phyloP scores from a whole-genome alignment of 1,140 invertebrate genomes.

The Hydropsyche tenuis region DNA sequence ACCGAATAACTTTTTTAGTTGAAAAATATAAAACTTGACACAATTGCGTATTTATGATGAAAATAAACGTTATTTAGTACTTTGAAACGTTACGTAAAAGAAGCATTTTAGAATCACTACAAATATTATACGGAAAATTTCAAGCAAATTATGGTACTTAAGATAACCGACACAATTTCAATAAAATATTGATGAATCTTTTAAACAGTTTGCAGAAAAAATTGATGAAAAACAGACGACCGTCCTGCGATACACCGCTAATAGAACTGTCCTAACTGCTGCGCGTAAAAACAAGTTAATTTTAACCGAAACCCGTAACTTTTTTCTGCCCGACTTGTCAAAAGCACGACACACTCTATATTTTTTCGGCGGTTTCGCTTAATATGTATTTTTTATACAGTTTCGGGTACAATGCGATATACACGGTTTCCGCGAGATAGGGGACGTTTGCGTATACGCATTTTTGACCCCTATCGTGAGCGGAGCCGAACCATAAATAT shows the following conservation, averaged over 20 bases:
- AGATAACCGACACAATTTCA: too few species aligned
- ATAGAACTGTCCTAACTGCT: not conserved
- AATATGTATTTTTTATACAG: not conserved
- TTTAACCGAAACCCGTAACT: conserved; percentile 2
- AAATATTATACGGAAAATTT: too few species aligned
- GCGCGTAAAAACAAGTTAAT: conserved; percentile 1
- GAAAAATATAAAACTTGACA: too few species aligned
- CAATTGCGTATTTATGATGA: too few species aligned
- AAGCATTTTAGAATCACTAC: too few species aligned
- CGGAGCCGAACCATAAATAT: not conserved
- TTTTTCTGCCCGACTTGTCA: not conserved
- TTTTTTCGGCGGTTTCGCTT: not conserved
- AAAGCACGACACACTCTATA: not conserved
- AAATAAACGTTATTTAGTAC: too few species aligned
- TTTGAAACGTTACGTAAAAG: too few species aligned
- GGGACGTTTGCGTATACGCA: too few species aligned
- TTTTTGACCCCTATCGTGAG: too few species aligned
- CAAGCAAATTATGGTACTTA: too few species aligned
- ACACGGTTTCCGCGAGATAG: too few species aligned
- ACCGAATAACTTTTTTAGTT: too few species aligned
- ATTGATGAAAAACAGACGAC: not conserved
- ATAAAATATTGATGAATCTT: not conserved
- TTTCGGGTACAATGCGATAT: not conserved
- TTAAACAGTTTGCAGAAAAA: not conserved
- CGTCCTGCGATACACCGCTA: not conserved